phyloP scores from a whole-genome alignment of 1,140 invertebrate species.

The Sipha flava region DNA sequence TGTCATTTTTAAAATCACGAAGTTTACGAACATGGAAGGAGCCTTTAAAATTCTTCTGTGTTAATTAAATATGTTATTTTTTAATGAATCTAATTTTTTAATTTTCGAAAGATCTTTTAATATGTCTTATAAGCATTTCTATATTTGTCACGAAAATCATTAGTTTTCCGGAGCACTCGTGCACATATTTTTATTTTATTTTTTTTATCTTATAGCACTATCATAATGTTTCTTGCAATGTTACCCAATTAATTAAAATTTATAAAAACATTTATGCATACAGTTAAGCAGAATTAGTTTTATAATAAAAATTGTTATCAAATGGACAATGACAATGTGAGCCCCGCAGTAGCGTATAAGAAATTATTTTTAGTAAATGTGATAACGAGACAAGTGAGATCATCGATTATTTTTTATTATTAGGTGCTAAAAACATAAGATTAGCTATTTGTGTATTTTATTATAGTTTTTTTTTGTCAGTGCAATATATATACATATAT shows the following conservation, averaged over 20 bases:
- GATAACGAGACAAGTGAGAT: conserved; percentile 26
- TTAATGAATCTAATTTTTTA: neutral
- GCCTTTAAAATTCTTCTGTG: neutral
- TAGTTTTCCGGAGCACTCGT: neutral
- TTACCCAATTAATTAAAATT: neutral
- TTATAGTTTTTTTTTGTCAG: neutral
- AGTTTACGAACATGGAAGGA: neutral
- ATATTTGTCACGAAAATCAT: neutral
- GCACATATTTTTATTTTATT: neutral
- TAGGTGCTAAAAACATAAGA: conserved; percentile 22
- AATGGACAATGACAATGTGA: neutral
- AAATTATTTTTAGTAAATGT: conserved; percentile 23
- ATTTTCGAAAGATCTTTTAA: neutral
- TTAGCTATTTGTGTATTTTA: conserved; percentile 20
- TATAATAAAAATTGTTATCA: neutral
- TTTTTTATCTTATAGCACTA: neutral
- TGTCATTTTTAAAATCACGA: neutral
- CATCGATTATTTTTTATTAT: conserved; percentile 20
- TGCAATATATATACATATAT: neutral
- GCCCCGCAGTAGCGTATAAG: neutral
- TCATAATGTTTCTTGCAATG: neutral
- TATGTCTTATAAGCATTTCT: neutral
- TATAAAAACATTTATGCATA: neutral
- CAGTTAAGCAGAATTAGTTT: neutral
- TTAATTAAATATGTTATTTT: neutral